Evolutionary conservation across 2,797 vertebrate genomes (phyloP).

Genomic region (Acestrorhynchus altus): DNA sequence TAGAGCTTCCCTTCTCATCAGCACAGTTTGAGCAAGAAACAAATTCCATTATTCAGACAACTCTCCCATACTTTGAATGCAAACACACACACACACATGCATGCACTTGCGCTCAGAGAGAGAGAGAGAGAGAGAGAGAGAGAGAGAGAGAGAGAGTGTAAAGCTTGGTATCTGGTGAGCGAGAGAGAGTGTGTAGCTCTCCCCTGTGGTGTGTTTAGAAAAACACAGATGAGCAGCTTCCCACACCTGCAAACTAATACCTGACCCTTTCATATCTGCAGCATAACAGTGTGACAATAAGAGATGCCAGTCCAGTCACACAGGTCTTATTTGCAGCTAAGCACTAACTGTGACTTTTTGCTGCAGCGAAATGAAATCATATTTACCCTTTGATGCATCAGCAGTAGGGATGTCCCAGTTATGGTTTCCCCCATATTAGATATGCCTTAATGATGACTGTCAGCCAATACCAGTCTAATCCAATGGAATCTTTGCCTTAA

Average conservation of each 20-base stretch:
- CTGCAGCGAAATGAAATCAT: no score
- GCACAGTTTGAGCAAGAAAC: slow-evolving; percentile 21
- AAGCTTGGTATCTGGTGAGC: neutral
- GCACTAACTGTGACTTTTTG: neutral
- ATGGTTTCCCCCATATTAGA: no score
- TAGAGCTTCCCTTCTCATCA: slow-evolving; percentile 25
- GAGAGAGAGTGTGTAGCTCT: slow-evolving; percentile 7
- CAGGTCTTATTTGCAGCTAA: neutral
- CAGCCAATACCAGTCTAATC: no score
- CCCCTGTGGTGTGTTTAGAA: slow-evolving; percentile 12
- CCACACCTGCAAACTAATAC: slow-evolving; percentile 10
- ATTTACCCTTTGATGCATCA: no score
- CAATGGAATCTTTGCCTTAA: no score
- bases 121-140: neutral
- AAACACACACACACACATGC: slow-evolving; percentile 22
- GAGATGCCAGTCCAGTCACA: neutral
- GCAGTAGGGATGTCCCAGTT: no score
- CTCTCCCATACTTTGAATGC: slow-evolving; percentile 7
- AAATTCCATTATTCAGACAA: slow-evolving; percentile 11
- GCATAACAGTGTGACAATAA: neutral
- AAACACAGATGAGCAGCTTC: slow-evolving; percentile 26
- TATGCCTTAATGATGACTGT: no score
- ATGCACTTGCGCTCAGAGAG: no score
- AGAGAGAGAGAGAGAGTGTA: neutral
- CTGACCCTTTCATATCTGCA: neutral